These are phyloP conservation scores for Beroe ovata DNA, from an alignment of 37 sponge, comb jelly and placozoan species.

Conservation along the genomic window DNA sequence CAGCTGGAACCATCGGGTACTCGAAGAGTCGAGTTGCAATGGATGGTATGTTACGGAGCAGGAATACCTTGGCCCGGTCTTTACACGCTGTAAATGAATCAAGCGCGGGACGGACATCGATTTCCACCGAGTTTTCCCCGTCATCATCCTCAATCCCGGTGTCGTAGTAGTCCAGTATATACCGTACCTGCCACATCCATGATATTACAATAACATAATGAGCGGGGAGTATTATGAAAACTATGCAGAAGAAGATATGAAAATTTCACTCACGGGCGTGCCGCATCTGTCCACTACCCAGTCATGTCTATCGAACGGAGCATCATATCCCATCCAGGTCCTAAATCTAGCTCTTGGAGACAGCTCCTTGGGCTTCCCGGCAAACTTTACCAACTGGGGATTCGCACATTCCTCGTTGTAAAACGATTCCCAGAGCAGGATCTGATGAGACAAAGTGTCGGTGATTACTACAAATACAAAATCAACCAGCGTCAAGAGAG, in stretches of 20 bases:
- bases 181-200: conserved; percentile 81
- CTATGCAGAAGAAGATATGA: not conserved
- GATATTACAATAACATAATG: too few species aligned
- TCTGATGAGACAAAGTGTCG: not conserved
- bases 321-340: conserved; percentile 84
- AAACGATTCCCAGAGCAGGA: conserved; percentile 56
- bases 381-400: conserved; percentile 86
- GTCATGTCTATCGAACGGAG: conserved; percentile 97
- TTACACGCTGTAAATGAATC: conserved; percentile 83
- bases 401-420: conserved; percentile 74
- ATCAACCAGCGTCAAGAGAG: too few species aligned
- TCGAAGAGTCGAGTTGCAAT: conserved; percentile 21
- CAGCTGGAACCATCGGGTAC: conserved; percentile 32
- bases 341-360: conserved; percentile 87
- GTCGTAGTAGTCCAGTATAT: conserved; percentile 91
- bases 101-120: conserved; percentile 93
- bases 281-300: conserved; percentile 93
- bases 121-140: conserved; percentile 68
- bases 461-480: too few species aligned
- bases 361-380: conserved; percentile 86
- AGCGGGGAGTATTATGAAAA: too few species aligned
- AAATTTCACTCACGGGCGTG: conserved; percentile 73
- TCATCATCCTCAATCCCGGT: conserved; percentile 73
- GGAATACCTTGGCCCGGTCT: conserved; percentile 79
- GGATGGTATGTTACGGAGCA: not conserved